These are phyloP conservation scores for Oryzias curvinotus DNA, from an alignment of 2,113 vertebrate species.

Conservation along the genomic window DNA sequence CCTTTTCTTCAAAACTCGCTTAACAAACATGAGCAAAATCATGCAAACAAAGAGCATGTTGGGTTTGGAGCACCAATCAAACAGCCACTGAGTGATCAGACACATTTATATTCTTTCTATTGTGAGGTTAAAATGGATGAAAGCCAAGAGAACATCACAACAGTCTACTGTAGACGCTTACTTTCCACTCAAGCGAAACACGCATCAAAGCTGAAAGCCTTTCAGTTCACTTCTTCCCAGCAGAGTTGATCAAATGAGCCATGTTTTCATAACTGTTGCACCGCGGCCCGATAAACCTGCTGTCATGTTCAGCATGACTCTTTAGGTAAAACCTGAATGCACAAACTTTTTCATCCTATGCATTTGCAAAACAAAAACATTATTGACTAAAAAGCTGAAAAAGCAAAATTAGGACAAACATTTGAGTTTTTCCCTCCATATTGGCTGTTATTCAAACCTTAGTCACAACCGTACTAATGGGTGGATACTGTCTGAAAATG, in stretches of 20 bases:
- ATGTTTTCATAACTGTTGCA: slow-evolving; percentile 29
- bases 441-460: too few species aligned
- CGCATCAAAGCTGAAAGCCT: slow-evolving; percentile 11
- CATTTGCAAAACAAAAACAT: too few species aligned
- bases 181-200: slow-evolving; percentile 10
- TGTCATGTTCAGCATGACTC: not conserved
- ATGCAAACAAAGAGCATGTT: too few species aligned
- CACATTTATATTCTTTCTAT: slow-evolving; percentile 17
- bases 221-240: slow-evolving; percentile 1
- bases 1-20: too few species aligned
- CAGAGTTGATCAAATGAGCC: slow-evolving; percentile 41
- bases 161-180: slow-evolving; percentile 26
- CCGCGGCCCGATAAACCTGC: slow-evolving; percentile 33
- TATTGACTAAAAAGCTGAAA: too few species aligned
- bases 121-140: slow-evolving; percentile 35
- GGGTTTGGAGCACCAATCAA: too few species aligned
- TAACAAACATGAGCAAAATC: too few species aligned
- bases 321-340: too few species aligned
- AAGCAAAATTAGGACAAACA: not conserved
- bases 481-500: too few species aligned
- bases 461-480: too few species aligned
- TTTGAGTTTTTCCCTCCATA: too few species aligned
- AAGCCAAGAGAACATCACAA: slow-evolving; percentile 51
- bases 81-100: not conserved
- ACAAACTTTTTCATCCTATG: too few species aligned